Percentiles rank a stretch among this genome's conserved stretches.
Conservation (phyloP, 2,113 vertebrate species). For the Cichladusa arquata region DNA sequence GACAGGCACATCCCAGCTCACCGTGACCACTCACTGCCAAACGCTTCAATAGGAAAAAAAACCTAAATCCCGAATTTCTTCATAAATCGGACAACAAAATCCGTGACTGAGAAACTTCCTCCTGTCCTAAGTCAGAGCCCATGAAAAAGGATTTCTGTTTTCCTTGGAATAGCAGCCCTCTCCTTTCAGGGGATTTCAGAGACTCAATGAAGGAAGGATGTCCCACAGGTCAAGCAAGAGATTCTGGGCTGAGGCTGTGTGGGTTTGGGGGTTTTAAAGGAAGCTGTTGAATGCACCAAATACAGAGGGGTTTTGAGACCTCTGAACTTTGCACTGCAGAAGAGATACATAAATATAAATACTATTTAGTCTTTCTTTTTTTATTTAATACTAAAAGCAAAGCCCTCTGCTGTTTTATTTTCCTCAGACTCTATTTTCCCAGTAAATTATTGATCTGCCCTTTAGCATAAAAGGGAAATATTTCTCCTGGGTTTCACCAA, state of each 20-base stretch:
- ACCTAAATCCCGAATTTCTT: fast-evolving
- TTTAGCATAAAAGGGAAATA: slow-evolving; percentile 40
- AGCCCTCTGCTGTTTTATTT: not conserved
- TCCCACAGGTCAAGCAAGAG: not conserved
- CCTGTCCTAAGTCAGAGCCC: not conserved
- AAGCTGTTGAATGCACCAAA: not conserved
- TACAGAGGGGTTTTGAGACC: too few species aligned
- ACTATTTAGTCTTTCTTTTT: not conserved
- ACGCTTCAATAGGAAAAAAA: not conserved
- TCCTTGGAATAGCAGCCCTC: not conserved
- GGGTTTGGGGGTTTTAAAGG: not conserved
- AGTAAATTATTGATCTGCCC: slow-evolving; percentile 23
- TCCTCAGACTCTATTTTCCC: not conserved
- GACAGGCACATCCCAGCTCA: not conserved
- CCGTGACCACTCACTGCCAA: fast-evolving
- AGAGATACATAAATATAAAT: not conserved
- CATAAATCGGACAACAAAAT: not conserved
- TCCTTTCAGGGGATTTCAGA: not conserved
- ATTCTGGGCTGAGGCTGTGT: not conserved
- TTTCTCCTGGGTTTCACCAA: not conserved
- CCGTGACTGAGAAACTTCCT: too few species aligned
- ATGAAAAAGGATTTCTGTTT: not conserved
- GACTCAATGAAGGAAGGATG: not conserved
- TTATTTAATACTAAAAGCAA: not conserved
- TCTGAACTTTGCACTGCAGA: not conserved